phyloP scores from a whole-genome alignment of 1,140 invertebrate species.

The Eubasilissa regina region DNA sequence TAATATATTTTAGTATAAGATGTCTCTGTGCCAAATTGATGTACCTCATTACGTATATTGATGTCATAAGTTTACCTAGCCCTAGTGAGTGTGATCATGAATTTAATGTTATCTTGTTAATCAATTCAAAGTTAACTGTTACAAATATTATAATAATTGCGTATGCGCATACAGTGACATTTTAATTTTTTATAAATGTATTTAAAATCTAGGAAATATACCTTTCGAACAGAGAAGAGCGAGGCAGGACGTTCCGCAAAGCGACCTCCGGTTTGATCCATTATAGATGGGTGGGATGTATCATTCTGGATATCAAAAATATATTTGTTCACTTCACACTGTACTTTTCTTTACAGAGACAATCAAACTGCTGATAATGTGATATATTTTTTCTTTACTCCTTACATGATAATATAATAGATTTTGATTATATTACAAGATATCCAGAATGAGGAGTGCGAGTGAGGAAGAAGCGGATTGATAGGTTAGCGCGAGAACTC shows the following conservation, averaged over 20 bases:
- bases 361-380: slow-evolving; percentile 56
- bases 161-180: slow-evolving; percentile 56
- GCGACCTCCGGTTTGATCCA: background rate
- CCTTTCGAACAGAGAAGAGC: slow-evolving; percentile 37
- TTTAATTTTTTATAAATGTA: slow-evolving; percentile 60
- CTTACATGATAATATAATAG: background rate
- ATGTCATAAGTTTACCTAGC: slow-evolving; percentile 69
- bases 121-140: slow-evolving; percentile 58
- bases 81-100: slow-evolving; percentile 62
- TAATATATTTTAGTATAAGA: slow-evolving; percentile 60
- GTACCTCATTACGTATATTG: slow-evolving; percentile 73
- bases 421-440: background rate
- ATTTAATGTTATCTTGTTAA: slow-evolving; percentile 59
- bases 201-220: slow-evolving; percentile 48
- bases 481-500: background rate
- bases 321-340: background rate
- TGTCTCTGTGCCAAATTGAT: slow-evolving; percentile 74
- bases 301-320: no score
- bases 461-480: background rate
- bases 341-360: slow-evolving; percentile 22
- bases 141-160: slow-evolving; percentile 50
- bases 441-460: background rate
- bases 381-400: slow-evolving; percentile 43
- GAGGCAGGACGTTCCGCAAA: slow-evolving; percentile 37
- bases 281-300: no score